Evolutionary conservation across 2,888 invertebrate genomes (phyloP).

Genomic region (Rutpela maculata): DNA sequence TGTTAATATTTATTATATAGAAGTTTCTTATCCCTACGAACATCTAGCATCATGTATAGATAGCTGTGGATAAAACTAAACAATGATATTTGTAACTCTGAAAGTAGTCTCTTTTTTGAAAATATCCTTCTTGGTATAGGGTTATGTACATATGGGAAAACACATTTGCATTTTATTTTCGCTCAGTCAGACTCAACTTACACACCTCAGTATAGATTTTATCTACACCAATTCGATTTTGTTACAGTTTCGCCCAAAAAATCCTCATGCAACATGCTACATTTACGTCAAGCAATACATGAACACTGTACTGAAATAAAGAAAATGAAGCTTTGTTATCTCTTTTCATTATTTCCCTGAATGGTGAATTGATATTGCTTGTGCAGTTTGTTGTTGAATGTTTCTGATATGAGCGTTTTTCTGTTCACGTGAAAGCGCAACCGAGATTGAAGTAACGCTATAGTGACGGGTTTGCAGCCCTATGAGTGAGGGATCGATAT

Average conservation of each 20-base stretch:
- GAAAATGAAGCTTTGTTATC: slow-evolving; percentile 4
- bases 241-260: not conserved
- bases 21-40: no score
- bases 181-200: no score
- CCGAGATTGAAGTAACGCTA: slow-evolving; percentile 15
- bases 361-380: slow-evolving; percentile 5
- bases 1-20: no score
- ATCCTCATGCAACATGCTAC: not conserved
- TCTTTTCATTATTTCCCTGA: slow-evolving; percentile 13
- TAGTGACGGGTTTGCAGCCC: slow-evolving; percentile 22
- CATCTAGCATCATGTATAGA: no score
- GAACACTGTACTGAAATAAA: not conserved
- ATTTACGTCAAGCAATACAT: not conserved
- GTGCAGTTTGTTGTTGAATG: slow-evolving; percentile 28
- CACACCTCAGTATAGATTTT: no score
- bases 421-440: not conserved
- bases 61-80: no score
- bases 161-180: no score
- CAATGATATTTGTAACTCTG: no score
- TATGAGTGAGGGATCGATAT: slow-evolving; percentile 37
- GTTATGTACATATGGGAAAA: no score
- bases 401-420: slow-evolving; percentile 21
- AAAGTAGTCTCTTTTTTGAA: no score
- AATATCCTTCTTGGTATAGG: no score
- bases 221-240: not conserved